These are phyloP conservation scores for Pelvicachromis taeniatus DNA, from an alignment of 2,113 vertebrate species.

Conservation along the genomic window DNA sequence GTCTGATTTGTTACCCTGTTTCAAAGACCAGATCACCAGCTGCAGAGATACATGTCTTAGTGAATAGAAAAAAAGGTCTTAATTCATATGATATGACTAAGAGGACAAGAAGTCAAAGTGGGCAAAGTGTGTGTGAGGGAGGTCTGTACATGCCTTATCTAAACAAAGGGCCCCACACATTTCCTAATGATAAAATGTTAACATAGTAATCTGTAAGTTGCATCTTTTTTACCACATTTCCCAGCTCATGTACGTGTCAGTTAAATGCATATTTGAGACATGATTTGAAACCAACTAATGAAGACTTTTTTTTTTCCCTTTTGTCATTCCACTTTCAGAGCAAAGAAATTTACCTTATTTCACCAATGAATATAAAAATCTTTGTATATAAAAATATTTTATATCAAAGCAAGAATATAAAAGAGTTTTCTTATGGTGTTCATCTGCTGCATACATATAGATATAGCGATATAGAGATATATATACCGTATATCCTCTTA, in stretches of 20 bases:
- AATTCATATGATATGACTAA: constrained; percentile 44
- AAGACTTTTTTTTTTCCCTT: not conserved
- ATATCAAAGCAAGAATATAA: too few relatives aligned
- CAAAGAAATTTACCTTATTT: not conserved
- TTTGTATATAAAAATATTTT: too few relatives aligned
- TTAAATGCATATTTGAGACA: constrained; percentile 6
- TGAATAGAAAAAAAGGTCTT: constrained; percentile 33
- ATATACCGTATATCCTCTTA: too few relatives aligned
- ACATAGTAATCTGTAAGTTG: constrained; percentile 1
- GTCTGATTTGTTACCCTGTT: constrained; percentile 47
- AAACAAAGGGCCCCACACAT: not conserved
- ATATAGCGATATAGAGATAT: too few relatives aligned
- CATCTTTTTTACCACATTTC: not conserved
- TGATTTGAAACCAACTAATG: not conserved
- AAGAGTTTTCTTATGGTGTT: too few relatives aligned
- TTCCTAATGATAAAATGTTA: constrained; percentile 13
- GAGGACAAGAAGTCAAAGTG: not conserved
- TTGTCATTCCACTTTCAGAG: not conserved
- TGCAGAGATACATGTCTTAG: constrained; percentile 21
- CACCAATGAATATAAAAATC: not conserved
- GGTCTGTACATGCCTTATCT: not conserved
- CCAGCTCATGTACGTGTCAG: not conserved
- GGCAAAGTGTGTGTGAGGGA: not conserved
- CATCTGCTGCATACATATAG: too few relatives aligned
- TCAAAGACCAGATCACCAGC: constrained; percentile 22